Evolutionary conservation across 2,888 invertebrate species (phyloP).

Genomic region (Drosophila mayaguana): DNA sequence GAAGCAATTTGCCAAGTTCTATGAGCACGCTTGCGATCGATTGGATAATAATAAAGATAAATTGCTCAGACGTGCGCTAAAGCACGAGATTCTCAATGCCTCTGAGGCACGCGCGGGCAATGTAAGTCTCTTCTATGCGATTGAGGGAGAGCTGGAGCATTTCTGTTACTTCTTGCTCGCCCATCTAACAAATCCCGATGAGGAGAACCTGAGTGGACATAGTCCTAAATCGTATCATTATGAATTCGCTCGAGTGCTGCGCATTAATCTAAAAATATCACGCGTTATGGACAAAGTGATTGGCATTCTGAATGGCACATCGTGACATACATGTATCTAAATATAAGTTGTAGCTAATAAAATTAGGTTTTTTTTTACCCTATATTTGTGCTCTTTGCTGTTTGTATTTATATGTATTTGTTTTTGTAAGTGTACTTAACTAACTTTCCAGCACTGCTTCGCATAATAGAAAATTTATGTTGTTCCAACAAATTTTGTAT

Average conservation of each 20-base stretch:
- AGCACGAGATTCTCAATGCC: constrained; percentile 74
- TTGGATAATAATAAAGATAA: constrained; percentile 36
- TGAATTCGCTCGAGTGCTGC: constrained; percentile 71
- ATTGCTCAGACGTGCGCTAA: constrained; percentile 44
- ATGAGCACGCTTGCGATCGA: constrained; percentile 61
- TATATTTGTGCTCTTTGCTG: not conserved
- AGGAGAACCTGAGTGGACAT: constrained; percentile 78
- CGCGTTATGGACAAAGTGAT: constrained; percentile 76
- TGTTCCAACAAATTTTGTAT: not conserved
- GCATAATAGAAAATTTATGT: not conserved
- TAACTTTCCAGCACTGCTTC: not conserved
- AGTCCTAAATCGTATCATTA: constrained; percentile 78
- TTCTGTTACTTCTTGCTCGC: constrained; percentile 81
- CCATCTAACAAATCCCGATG: constrained; percentile 80
- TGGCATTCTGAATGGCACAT: constrained; percentile 51
- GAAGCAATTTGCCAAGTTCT: constrained; percentile 63
- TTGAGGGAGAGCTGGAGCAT: constrained; percentile 79
- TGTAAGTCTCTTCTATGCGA: constrained; percentile 78
- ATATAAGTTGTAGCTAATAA: constrained; percentile 2
- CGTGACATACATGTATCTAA: not conserved
- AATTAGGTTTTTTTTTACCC: constrained; percentile 28
- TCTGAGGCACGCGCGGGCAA: constrained; percentile 79
- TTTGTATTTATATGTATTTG: not conserved
- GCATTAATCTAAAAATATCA: constrained; percentile 74
- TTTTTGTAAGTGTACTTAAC: not conserved